Evolutionary conservation across 2,797 vertebrate genomes (phyloP), one percentile per base, ranked within the genome.

Genomic region (Iguana delicatissima): DNA sequence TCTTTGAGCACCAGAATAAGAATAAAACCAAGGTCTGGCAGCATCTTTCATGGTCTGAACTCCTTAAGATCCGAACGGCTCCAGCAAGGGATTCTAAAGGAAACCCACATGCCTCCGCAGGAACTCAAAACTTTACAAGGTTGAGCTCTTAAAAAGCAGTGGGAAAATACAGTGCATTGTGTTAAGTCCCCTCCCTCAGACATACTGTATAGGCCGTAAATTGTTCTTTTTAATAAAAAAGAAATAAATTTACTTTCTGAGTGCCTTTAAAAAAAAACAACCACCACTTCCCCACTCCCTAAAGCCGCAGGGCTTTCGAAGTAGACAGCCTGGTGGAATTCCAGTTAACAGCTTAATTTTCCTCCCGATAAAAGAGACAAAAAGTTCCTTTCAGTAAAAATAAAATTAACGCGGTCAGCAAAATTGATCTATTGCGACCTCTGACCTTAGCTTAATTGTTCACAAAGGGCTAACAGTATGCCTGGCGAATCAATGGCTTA

Each of bases 301-400:
- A 96, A 96, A 96, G 95, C 96, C 94, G 73, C 4, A 7, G 93
- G 95, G 94, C 94, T 96, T 86, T 96, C 92, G 46, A 86, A 77
- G 93, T 92, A 96, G 96, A 96, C 95, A 95, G 95, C 83, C 90
- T 95, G 95, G 94, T 95, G 94, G 95, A 96, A 96, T 97, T 96
- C 94, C 93, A 96, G 93, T 96, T 96, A 94, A 95, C 95, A 96
- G 93, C 95, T 95, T 95, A 96, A 97, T 96, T 96, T 96, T 96
- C 92, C 95, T 96, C 95, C 94, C 88, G 96, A 96, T 96, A 95
- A 95, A 96, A 96, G 85, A 95, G 93, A 96, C 95, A 96, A 95
- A 96, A 95, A 96, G 93, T 95, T 95, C 93, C 95, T 96, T 96
- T 96, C 96, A 96, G 94, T 96, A 93, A 96, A 96, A 96, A 95